Conservation (phyloP, 2,797 vertebrate genomes). For the Sphenopsis melanotis region DNA sequence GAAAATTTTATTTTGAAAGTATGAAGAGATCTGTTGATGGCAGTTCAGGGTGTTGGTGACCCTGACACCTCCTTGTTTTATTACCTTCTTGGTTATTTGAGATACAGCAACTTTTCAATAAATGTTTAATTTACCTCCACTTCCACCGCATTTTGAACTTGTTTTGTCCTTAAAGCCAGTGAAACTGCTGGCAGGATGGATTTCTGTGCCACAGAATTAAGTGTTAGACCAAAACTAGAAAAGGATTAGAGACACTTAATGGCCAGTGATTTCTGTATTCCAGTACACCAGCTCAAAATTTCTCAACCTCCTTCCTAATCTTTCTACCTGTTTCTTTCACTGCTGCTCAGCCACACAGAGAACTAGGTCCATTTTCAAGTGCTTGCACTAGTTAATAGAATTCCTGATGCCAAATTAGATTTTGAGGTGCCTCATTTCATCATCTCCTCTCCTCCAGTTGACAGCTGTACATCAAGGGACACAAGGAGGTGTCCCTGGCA, state of each 20-base stretch:
- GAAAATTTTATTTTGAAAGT: background rate
- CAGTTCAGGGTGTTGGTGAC: background rate
- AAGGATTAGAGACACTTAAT: background rate
- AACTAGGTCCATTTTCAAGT: background rate
- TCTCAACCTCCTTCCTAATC: background rate
- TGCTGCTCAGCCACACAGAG: background rate
- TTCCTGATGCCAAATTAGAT: background rate
- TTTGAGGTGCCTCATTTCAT: background rate
- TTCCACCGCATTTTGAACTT: background rate
- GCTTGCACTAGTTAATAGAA: background rate
- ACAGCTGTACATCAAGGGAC: background rate
- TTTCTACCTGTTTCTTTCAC: background rate
- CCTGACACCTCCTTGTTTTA: background rate
- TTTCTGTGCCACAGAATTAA: background rate
- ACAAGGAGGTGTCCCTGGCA: fast-evolving
- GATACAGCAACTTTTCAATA: background rate
- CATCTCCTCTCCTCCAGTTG: background rate
- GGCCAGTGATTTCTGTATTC: background rate
- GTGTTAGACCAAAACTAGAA: background rate
- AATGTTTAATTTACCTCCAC: background rate
- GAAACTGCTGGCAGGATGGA: background rate
- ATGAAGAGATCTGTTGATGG: background rate
- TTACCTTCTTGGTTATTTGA: background rate
- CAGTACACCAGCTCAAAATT: background rate
- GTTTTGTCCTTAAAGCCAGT: background rate